phyloP scores from a whole-genome alignment of 2,113 vertebrate genomes.

The Toxotes jaculatrix region DNA sequence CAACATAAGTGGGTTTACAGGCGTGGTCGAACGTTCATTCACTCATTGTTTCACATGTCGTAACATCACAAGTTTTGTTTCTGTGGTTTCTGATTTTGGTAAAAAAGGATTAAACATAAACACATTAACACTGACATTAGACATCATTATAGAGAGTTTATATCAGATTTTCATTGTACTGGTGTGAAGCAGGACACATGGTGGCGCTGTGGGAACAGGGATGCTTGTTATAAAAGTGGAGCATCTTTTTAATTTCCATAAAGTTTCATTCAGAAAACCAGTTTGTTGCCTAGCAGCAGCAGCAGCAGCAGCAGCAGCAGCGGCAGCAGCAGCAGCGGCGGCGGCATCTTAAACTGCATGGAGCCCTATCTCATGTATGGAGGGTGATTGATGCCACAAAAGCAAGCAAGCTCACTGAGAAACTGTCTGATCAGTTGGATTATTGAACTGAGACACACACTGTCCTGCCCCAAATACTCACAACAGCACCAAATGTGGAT shows the following conservation, averaged over 20 bases:
- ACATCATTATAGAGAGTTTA: too few species aligned
- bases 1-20: too few species aligned
- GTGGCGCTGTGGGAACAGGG: slow-evolving; percentile 22
- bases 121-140: too few species aligned
- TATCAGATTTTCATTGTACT: background rate
- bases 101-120: too few species aligned
- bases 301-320: slow-evolving; percentile 45
- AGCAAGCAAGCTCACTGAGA: too few species aligned
- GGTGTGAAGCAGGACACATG: slow-evolving; percentile 5
- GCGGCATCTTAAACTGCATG: background rate
- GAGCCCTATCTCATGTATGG: background rate
- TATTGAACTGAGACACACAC: too few species aligned
- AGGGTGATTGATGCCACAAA: slow-evolving; percentile 14
- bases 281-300: slow-evolving; percentile 70
- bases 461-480: too few species aligned
- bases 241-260: slow-evolving; percentile 9
- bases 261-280: slow-evolving; percentile 1
- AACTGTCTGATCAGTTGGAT: background rate
- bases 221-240: background rate
- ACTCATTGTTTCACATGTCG: background rate
- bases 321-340: slow-evolving; percentile 48
- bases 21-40: background rate
- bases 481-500: too few species aligned
- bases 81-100: background rate
- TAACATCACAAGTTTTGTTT: too few species aligned